phyloP scores from a whole-genome alignment of 2,888 invertebrate genomes.

The Campopleginae sp. region DNA sequence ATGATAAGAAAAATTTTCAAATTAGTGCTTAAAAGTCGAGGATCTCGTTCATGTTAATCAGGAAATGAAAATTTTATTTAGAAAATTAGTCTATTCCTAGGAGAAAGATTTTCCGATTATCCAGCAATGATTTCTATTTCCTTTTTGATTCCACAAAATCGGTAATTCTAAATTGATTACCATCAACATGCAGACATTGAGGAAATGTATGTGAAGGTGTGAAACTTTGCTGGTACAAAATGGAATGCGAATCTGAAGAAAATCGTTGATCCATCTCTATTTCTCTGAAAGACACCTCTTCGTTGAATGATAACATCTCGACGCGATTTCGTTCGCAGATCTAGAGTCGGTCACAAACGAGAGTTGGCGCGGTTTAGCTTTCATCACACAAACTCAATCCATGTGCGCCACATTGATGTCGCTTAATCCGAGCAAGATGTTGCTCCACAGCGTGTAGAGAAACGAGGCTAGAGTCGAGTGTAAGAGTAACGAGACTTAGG shows the following conservation, averaged over 20 bases:
- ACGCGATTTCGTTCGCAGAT: conserved; percentile 17
- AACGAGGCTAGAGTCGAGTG: conserved; percentile 51
- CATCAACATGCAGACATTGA: conserved; percentile 73
- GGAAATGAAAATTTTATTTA: no score
- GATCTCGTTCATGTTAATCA: no score
- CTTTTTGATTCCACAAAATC: not conserved
- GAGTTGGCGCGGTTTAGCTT: conserved; percentile 45
- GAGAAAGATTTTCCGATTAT: not conserved
- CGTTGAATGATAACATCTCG: conserved; percentile 41
- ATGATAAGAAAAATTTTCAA: not conserved
- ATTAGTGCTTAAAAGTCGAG: no score
- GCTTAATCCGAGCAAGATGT: conserved; percentile 82
- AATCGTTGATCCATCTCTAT: conserved; percentile 11
- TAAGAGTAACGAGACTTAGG: conserved; percentile 64
- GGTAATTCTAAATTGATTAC: conserved; percentile 58
- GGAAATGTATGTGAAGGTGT: conserved; percentile 33
- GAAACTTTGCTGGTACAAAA: conserved; percentile 68
- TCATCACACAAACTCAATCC: conserved; percentile 27
- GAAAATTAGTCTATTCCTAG: no score
- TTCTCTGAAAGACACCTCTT: conserved; percentile 66
- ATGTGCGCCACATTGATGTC: conserved; percentile 65
- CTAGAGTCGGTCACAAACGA: conserved; percentile 40
- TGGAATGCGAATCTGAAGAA: conserved; percentile 71
- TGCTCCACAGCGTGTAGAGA: conserved; percentile 69
- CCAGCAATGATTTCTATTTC: not conserved